Conservation (phyloP, 1,140 invertebrate genomes). For the Eupeodes corollae region DNA sequence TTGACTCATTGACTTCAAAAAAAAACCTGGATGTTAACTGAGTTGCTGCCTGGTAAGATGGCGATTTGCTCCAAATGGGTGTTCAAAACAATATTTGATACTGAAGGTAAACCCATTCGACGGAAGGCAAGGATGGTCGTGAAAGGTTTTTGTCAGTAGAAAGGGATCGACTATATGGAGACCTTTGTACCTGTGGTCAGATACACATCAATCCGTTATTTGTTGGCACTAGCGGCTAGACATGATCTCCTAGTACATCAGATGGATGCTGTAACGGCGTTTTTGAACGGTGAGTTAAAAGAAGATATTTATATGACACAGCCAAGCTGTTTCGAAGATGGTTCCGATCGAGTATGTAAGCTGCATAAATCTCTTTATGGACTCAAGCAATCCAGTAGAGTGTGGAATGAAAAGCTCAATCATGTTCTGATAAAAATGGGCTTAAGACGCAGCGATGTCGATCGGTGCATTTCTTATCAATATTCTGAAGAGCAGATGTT, state of each 20-base stretch:
- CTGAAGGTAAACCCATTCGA: background rate
- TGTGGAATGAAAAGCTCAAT: too few species aligned
- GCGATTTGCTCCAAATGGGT: background rate
- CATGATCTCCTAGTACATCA: conserved; percentile 25
- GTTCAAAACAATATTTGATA: conserved; percentile 1
- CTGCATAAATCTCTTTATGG: conserved; percentile 19
- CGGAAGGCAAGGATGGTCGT: background rate
- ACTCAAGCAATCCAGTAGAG: too few species aligned
- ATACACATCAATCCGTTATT: too few species aligned
- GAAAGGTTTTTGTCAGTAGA: too few species aligned
- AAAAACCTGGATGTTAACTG: background rate
- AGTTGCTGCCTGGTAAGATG: background rate
- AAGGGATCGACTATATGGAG: too few species aligned
- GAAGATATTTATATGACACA: conserved; percentile 37
- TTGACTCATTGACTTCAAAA: too few species aligned
- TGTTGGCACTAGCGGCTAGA: too few species aligned
- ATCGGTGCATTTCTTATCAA: conserved; percentile 20
- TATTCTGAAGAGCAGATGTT: conserved; percentile 19
- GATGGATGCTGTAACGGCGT: conserved; percentile 34
- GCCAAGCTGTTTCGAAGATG: too few species aligned
- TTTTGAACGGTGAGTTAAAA: conserved; percentile 34
- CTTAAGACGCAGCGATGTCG: too few species aligned
- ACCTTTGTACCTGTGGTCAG: too few species aligned
- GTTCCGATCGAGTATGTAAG: conserved; percentile 13
- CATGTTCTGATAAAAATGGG: too few species aligned